Evolutionary conservation across 2,888 invertebrate species (phyloP), one percentile per base, ranked within the genome.

Genomic region (Diadromus collaris): DNA sequence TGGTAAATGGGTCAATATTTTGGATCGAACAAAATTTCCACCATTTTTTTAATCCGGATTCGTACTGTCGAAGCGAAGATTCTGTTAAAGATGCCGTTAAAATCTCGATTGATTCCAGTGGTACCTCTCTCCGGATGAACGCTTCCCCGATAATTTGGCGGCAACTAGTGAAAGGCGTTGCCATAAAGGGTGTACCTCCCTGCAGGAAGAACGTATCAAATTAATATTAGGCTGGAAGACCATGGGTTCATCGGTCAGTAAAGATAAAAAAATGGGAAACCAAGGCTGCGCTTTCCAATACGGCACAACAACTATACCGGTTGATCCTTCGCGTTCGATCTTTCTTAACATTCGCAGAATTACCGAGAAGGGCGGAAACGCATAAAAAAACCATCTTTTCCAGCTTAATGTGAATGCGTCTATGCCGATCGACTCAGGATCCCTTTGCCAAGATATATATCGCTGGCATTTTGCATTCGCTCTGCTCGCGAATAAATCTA

Each of bases 401-500:
- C 74, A 80, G 9, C 34, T 13, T 0, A 75, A 10, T 9, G 85
- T 83, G 63, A 86, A 84, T 0, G 84, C 85, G 68, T 86, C 84
- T 19, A 84, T 74, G 16, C 74, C 64, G 27, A 77, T 29, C 2
- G 82, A 77, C 5, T 71, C 73, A 6, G 84, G 82, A 64, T 84
- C 84, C 61, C 73, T 74, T 13, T 46, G 29, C 83, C 85, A 86
- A 10, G 85, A 86, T 24, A 86, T 67, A 48, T 79, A 85, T 56
- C 51, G 78, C 41, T 63, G 38, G 74, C 86, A 86, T 79, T 85
- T 85, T 16, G 54, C 65, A 67, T 86, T 86, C 27, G 56, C 27
- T 19, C 78, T 29, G 29, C 80, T 77, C n/a, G 85, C 85, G 77
- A 86, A 86, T n/a, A 85, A 61, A 61, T 85, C 84, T 51, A 82